A percentile compares a stretch with the other conserved stretches of the same genome.
Conservation (phyloP, 2,113 vertebrate species). For the Cathartes aura region DNA sequence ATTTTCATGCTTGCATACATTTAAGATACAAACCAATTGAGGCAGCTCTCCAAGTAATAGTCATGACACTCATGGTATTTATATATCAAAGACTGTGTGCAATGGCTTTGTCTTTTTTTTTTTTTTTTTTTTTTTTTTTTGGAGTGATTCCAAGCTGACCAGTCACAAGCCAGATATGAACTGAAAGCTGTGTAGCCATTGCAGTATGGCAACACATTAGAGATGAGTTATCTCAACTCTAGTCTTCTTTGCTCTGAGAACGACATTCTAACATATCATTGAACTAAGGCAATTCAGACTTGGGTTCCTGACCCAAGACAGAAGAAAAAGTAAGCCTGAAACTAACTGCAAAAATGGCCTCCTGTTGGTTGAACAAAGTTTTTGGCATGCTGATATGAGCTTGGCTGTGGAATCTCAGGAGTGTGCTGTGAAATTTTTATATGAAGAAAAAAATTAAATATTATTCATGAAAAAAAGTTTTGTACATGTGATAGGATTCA, state of each 20-base stretch:
- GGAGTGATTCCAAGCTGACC: background rate
- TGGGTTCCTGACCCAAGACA: background rate
- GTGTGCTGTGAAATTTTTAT: background rate
- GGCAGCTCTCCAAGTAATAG: background rate
- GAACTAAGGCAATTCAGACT: background rate
- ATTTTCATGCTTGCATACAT: background rate
- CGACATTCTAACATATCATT: accelerated
- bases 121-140: background rate
- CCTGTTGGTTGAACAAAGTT: background rate
- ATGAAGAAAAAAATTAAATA: background rate
- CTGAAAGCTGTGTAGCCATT: background rate
- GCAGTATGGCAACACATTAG: background rate
- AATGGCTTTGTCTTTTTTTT: background rate
- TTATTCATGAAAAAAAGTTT: background rate
- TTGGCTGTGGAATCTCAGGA: background rate
- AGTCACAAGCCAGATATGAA: background rate
- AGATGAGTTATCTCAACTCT: background rate
- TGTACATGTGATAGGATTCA: background rate
- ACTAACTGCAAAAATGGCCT: background rate
- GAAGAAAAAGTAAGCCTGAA: background rate
- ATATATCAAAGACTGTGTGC: background rate
- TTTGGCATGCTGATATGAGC: background rate
- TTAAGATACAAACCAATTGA: background rate
- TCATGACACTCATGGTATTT: background rate
- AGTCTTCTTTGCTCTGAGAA: background rate